These are phyloP conservation scores for Phoenicopterus ruber DNA, from an alignment of 2,113 vertebrate genomes.

Conservation along the genomic window DNA sequence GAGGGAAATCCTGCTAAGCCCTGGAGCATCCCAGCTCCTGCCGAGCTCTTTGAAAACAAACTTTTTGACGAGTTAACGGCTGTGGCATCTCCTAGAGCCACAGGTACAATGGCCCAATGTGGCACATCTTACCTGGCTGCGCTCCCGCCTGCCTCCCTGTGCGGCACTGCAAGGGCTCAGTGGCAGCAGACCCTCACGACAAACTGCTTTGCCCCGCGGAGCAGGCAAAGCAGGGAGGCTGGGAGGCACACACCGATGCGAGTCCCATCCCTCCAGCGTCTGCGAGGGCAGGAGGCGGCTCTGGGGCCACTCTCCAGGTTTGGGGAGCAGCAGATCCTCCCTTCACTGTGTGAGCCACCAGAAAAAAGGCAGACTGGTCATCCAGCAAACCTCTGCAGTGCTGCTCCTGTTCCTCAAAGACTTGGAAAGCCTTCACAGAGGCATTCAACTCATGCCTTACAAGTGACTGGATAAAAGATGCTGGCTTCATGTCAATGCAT, in stretches of 20 bases:
- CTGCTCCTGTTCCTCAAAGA: not conserved
- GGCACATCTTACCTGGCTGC: not conserved
- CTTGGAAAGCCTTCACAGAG: slow-evolving; percentile 1
- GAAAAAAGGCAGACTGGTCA: not conserved
- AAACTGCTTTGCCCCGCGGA: not conserved
- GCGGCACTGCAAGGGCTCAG: not conserved
- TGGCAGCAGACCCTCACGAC: not conserved
- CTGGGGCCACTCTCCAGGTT: not conserved
- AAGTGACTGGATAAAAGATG: not conserved
- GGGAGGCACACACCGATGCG: not conserved
- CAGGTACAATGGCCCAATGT: accelerated
- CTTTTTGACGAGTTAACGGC: not conserved
- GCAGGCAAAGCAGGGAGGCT: not conserved
- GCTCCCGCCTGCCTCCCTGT: not conserved
- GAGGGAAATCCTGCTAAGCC: not conserved
- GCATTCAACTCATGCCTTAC: not conserved
- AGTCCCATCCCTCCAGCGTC: not conserved
- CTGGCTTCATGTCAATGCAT: not conserved
- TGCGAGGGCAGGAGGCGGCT: not conserved
- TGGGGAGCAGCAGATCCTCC: not conserved
- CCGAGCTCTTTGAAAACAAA: not conserved
- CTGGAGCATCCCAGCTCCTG: not conserved
- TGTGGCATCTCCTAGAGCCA: not conserved
- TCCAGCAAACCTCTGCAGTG: not conserved
- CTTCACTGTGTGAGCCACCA: not conserved